Evolutionary conservation across 2,113 vertebrate genomes (phyloP).

Genomic region (Poecilia latipinna): DNA sequence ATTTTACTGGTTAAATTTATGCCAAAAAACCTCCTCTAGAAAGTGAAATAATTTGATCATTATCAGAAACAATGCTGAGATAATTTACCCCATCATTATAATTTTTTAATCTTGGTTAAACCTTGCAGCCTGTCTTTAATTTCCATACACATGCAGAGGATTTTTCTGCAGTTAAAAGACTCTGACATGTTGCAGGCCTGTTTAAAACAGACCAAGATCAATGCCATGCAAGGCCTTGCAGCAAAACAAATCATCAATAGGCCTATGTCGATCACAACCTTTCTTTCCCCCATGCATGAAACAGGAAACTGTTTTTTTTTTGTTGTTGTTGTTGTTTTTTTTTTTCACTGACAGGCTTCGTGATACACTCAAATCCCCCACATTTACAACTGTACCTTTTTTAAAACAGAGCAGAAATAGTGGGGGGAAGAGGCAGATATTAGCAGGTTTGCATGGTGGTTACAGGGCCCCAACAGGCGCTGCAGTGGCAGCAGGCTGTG

Average conservation of each 20-base stretch:
- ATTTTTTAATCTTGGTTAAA: constrained; percentile 6
- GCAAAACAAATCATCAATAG: constrained; percentile 77
- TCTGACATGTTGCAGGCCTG: constrained; percentile 53
- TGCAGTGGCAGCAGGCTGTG: constrained; percentile 81
- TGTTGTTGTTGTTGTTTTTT: constrained; percentile 6
- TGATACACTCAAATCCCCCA: constrained; percentile 30
- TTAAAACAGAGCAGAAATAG: constrained; percentile 8
- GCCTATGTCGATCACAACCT: constrained; percentile 71
- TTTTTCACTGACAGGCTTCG: constrained; percentile 1
- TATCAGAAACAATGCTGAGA: neutral
- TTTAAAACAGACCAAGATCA: constrained; percentile 73
- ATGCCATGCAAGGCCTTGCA: constrained; percentile 74
- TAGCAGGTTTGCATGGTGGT: constrained; percentile 80
- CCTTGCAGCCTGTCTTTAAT: neutral
- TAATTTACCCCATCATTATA: too few relatives aligned
- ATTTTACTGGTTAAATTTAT: neutral
- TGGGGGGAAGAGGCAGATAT: constrained; percentile 19
- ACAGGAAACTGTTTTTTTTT: constrained; percentile 56
- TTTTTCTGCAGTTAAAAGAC: constrained; percentile 46
- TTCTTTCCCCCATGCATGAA: constrained; percentile 64
- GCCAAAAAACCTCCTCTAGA: neutral
- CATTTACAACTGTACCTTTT: constrained; percentile 30
- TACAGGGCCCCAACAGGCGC: constrained; percentile 85
- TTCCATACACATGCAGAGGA: neutral
- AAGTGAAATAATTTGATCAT: neutral